Evolutionary conservation across 2,888 invertebrate genomes (phyloP).

Genomic region (Peribatodes rhomboidaria): DNA sequence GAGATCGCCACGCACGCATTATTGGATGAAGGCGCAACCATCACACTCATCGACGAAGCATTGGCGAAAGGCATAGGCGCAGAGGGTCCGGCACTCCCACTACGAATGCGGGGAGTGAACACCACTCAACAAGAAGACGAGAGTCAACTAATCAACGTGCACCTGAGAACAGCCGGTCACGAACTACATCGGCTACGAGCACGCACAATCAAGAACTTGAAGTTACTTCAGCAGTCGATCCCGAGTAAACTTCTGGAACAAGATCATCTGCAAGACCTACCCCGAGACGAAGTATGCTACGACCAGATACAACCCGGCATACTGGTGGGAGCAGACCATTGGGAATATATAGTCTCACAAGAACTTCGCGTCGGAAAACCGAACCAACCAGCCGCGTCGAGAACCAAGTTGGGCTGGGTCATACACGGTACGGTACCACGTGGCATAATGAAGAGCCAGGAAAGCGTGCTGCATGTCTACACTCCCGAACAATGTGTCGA

Average conservation of each 20-base stretch:
- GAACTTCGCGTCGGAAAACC: neutral
- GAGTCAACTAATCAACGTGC: neutral
- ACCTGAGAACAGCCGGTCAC: neutral
- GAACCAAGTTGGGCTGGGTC: constrained; percentile 7
- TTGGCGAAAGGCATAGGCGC: constrained; percentile 4
- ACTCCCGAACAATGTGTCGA: neutral
- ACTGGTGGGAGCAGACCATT: neutral
- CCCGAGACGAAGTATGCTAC: neutral
- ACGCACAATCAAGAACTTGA: neutral
- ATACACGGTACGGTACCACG: constrained; percentile 3
- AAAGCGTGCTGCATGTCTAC: constrained; percentile 11
- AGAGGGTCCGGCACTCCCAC: neutral
- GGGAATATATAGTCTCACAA: neutral
- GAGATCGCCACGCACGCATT: neutral
- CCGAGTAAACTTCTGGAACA: constrained; percentile 2
- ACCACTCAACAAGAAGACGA: neutral
- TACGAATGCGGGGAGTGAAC: constrained; percentile 3
- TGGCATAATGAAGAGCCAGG: neutral
- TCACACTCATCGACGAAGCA: neutral
- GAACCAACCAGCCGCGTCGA: constrained; percentile 4
- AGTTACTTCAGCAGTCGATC: neutral
- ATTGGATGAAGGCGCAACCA: neutral
- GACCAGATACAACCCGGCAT: neutral
- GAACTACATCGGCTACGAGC: neutral
- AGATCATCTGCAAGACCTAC: constrained; percentile 3